These are phyloP conservation scores for Saturnia japonica DNA, from an alignment of 2,888 invertebrate genomes.

Conservation along the genomic window DNA sequence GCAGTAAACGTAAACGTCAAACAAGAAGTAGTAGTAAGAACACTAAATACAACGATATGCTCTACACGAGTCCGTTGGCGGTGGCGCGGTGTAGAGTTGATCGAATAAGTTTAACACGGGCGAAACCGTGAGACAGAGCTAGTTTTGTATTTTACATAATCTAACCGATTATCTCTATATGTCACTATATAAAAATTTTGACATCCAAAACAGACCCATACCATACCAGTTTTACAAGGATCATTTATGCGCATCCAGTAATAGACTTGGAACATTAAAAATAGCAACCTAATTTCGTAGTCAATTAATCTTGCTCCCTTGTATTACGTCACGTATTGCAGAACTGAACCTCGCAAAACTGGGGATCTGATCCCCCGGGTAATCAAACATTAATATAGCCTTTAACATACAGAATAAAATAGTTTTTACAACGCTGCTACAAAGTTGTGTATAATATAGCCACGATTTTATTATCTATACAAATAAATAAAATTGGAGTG, in stretches of 20 bases:
- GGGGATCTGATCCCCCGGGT: slow-evolving; percentile 1
- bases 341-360: not conserved
- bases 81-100: no score
- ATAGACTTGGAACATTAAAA: slow-evolving; percentile 17
- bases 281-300: slow-evolving; percentile 47
- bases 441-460: no score
- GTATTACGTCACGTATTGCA: slow-evolving; percentile 19
- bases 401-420: not conserved
- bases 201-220: not conserved
- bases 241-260: not conserved
- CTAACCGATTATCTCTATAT: not conserved
- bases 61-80: no score
- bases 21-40: no score
- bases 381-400: not conserved
- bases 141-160: no score
- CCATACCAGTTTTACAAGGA: not conserved
- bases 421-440: no score
- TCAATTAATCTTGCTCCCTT: slow-evolving; percentile 51
- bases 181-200: not conserved
- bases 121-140: no score
- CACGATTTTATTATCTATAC: no score
- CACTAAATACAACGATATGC: no score
- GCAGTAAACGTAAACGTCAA: no score
- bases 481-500: no score
- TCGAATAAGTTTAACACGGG: no score